Evolutionary conservation across 2,888 invertebrate genomes (phyloP).

Genomic region (Nowickia ferox): DNA sequence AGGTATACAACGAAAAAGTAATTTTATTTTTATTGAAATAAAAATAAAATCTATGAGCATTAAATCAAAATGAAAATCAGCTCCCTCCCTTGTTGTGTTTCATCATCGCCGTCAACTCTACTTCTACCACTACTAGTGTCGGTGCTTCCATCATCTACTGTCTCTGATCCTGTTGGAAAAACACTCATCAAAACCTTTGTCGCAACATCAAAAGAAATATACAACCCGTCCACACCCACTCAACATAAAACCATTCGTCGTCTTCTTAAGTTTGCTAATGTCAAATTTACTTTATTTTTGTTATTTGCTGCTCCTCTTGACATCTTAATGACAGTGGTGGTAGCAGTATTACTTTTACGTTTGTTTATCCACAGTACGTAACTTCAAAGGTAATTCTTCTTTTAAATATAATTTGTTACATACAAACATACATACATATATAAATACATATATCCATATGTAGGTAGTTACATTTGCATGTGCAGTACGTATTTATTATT

Average conservation of each 20-base stretch:
- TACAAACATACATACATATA: slow-evolving; percentile 19
- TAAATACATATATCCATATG: background rate
- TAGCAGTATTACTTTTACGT: slow-evolving; percentile 53
- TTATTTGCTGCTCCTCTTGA: slow-evolving; percentile 64
- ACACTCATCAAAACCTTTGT: slow-evolving; percentile 76
- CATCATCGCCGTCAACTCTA: slow-evolving; percentile 48
- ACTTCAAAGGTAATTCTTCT: slow-evolving; percentile 64
- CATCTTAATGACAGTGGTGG: slow-evolving; percentile 54
- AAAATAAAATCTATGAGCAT: slow-evolving; percentile 61
- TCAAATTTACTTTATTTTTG: slow-evolving; percentile 60
- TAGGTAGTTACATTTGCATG: background rate
- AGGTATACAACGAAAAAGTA: background rate
- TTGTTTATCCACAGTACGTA: slow-evolving; percentile 62
- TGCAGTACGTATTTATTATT: background rate
- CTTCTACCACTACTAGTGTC: slow-evolving; percentile 45
- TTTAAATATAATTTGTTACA: slow-evolving; percentile 30
- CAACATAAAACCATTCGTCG: slow-evolving; percentile 49
- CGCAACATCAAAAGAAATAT: slow-evolving; percentile 74
- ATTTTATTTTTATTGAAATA: slow-evolving; percentile 39
- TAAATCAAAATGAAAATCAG: slow-evolving; percentile 69
- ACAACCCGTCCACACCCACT: slow-evolving; percentile 80
- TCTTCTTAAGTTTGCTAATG: slow-evolving; percentile 60
- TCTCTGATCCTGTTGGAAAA: slow-evolving; percentile 77
- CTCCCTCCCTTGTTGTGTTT: slow-evolving; percentile 53
- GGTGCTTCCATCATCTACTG: slow-evolving; percentile 56